These are phyloP conservation scores for Sabatieria punctata DNA, from an alignment of 2,888 invertebrate genomes.

Conservation along the genomic window DNA sequence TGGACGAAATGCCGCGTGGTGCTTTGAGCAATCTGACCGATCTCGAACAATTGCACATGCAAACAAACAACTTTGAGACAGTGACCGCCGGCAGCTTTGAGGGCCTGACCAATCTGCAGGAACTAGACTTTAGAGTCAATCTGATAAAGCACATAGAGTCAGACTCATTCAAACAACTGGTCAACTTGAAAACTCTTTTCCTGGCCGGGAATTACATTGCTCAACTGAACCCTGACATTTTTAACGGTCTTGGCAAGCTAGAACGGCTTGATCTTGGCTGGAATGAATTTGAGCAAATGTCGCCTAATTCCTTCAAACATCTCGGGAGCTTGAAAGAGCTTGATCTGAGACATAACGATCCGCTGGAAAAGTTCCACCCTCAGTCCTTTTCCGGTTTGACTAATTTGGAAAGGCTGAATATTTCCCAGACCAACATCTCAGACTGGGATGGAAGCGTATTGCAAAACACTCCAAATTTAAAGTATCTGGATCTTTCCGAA, in stretches of 20 bases:
- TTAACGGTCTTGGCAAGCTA: conserved; percentile 63
- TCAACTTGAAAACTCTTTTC: conserved; percentile 62
- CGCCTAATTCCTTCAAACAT: conserved; percentile 15
- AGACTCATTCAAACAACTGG: conserved; percentile 64
- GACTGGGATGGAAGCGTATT: conserved; percentile 13
- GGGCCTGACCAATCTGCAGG: conserved; percentile 61
- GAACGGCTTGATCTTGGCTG: conserved; percentile 59
- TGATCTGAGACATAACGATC: conserved; percentile 18
- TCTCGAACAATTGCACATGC: conserved; percentile 28
- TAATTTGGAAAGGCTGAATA: conserved; percentile 35
- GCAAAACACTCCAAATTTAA: conserved; percentile 37
- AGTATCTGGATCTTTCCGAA: conserved; percentile 54
- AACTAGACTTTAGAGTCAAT: conserved; percentile 65
- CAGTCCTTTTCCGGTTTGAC: conserved; percentile 65
- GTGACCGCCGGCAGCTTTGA: conserved; percentile 56
- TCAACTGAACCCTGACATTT: conserved; percentile 54
- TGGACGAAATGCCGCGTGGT: neutral
- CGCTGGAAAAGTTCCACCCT: conserved; percentile 47
- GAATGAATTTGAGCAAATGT: conserved; percentile 21
- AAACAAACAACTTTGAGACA: conserved; percentile 36
- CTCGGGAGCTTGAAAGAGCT: conserved; percentile 14
- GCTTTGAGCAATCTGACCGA: neutral
- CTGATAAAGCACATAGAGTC: conserved; percentile 56
- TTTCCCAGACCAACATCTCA: neutral
- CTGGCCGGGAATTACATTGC: conserved; percentile 43